Evolutionary conservation across 2,797 vertebrate genomes (phyloP), one percentile per base, ranked within the genome.

Genomic region (Zalophus californianus): DNA sequence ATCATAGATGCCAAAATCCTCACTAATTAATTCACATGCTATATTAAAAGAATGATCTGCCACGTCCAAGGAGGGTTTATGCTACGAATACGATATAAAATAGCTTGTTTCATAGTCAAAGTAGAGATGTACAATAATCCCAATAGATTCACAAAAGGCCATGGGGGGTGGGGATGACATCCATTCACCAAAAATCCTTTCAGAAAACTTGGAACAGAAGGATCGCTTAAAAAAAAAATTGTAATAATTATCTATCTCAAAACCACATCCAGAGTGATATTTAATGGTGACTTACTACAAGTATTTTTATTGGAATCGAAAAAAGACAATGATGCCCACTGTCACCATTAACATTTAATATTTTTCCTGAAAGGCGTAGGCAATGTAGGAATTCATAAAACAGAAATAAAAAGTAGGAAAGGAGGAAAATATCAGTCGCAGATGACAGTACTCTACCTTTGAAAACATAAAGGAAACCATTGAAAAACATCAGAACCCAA

Each of bases 281-380:
- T 87, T 75, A 83, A 80, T n/a, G 54, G 62, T 84, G 75, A 86
- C 29, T 93, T 84, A 15, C 52, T 62, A 5, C 21, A 66, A 52
- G 21, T 16, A 52, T 70, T 96, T 93, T 94, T 84, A 66, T 68
- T 73, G 35, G 18, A 94, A 91, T 86, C 72, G 6, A 56, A 95
- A 70, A 66, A 86, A 90, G 64, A 91, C 35, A 70, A 54, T 10
- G 48, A 48, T 56, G 44, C 29, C 80, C 79, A 27, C 48, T n/a
- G 7, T 85, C n/a, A 6, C 25, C 27, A 16, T 70, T 16, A 15
- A 79, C 75, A 75, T 64, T 62, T 89, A 75, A 82, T 79, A 38
- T 60, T 94, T 95, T 90, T 75, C 80, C 75, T 80, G 62, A 44
- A 66, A 83, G 41, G 20, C 27, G 4, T 77, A 84, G 25, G 52